Evolutionary conservation across 2,797 vertebrate species (phyloP), one percentile per base, ranked within the genome.

Genomic region (Cirrhinus mrigala): DNA sequence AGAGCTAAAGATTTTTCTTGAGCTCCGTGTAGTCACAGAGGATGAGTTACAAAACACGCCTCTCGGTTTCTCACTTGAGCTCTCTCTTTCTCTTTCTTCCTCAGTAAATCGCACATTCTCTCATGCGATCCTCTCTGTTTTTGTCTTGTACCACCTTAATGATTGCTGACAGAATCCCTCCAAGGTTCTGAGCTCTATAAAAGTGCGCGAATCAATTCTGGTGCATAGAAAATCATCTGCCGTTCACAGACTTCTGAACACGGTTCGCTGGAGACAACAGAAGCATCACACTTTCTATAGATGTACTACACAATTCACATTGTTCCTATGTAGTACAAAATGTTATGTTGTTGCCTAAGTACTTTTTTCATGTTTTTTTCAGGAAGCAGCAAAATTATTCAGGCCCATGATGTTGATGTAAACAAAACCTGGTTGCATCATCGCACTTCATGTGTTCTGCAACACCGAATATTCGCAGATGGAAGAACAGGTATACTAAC

Each of bases 11-110:
- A 75, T 86, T 81, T 86, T 74, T 79, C 77, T 81, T 64, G 40
- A 82, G 91, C 92, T 92, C 89, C 85, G 88, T 86, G 92, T 89
- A 91, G 89, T 87, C 89, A 71, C 87, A 85, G 87, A 87, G 90
- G 92, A 94, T 92, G 90, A 94, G 91, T 93, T 90, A 92, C 93
- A 93, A 91, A 89, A 89, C 86, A 92, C 90, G 92, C 93, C 89
- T 89, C 88, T 83, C 29, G 18, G 33, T 66, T 73, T 91, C 78
- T 88, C 68, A 90, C 86, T 89, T 84, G 80, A 58, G 74, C 85
- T 86, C 84, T 76, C 37, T 29, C 73, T 90, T 82, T 86, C 90
- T 90, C 90, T 91, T 82, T 86, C 89, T 90, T 90, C 89, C 90
- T 88, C 92, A 91, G 84, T 73, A 79, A 93, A 93, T 93, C 90